Evolutionary conservation across 2,113 vertebrate species (phyloP), one percentile per base, ranked within the genome.

Genomic region (Cynoglossus semilaevis): DNA sequence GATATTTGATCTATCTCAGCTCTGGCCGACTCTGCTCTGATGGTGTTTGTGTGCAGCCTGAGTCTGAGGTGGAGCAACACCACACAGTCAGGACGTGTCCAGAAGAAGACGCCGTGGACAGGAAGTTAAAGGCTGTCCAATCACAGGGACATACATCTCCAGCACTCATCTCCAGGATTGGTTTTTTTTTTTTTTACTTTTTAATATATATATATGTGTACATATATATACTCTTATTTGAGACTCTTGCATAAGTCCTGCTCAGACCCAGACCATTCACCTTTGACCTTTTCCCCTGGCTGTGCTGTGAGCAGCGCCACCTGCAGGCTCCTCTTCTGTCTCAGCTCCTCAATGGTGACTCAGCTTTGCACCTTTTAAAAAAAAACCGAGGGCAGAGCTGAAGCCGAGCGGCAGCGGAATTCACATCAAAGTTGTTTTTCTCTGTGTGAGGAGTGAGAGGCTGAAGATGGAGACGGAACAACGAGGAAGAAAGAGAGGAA

Each of bases 321-420:
- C 15, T 17, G 55, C 43, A 5, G 67, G 71, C 55, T 36, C 35
- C 46, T 1, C 49, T 43, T 58, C 68, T 68, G 18, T 75, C 57
- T 67, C 35, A 0, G 51, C 4, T 3, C 55, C 74, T 51, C 63
- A 54, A 5, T 48, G 58, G 74, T 46, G 44, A 56, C 74, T 43
- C 72, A 1, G 8, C 52, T 18, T n/a, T 70, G 55, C 55, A 62
- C 55, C 62, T 59, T 82, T 72, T n/a, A n/a, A 51, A 52, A 54
- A 71, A 38, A 71, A 74, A 68, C 79, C 73, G 68, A 75, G 79
- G 78, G 75, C 75, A 77, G 35, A 54, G 79, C 68, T 70, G 60
- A 66, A 68, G n/a, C 68, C 36, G 63, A 72, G 43, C 42, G 9
- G 59, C 52, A 43, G 58, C 58, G 42, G 10, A 69, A 87, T 81